Evolutionary conservation across 2,113 vertebrate genomes (phyloP).

Genomic region (Varanus komodoensis): DNA sequence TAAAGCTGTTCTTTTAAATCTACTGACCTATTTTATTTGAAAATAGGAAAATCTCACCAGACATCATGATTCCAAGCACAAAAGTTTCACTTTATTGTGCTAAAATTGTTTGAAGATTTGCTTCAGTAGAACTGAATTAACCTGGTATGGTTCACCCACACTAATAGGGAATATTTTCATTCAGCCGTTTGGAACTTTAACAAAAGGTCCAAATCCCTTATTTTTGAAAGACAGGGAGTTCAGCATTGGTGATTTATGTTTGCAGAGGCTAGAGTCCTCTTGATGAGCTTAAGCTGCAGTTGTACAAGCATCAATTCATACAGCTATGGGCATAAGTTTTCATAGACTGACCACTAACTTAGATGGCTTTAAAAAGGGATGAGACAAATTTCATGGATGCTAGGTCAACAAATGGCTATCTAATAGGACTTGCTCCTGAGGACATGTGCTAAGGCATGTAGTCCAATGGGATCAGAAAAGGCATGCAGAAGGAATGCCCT

Average conservation of each 20-base stretch:
- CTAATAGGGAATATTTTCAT: constrained; percentile 52
- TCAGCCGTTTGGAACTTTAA: neutral
- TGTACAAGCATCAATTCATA: neutral
- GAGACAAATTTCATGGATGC: neutral
- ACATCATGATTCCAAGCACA: constrained; percentile 34
- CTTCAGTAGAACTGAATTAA: constrained; percentile 23
- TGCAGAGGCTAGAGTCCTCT: neutral
- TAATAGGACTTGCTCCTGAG: neutral
- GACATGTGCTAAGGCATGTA: no score
- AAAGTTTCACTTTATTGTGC: constrained; percentile 19
- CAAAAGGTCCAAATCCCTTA: neutral
- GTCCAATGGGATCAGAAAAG: no score
- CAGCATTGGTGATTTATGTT: neutral
- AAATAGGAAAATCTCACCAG: constrained; percentile 40
- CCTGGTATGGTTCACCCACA: constrained; percentile 41
- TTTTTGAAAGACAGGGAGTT: constrained; percentile 8
- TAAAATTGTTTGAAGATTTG: constrained; percentile 34
- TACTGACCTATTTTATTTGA: constrained; percentile 19
- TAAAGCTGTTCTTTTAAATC: constrained; percentile 30
- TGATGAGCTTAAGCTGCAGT: neutral
- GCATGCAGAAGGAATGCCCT: no score
- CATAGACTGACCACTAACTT: neutral
- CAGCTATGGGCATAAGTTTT: neutral
- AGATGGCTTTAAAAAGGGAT: neutral
- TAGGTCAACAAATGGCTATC: neutral